Conservation (phyloP, 30 jellyfish, hydroid and myxozoan genomes). For the Clytia hemisphaerica region DNA sequence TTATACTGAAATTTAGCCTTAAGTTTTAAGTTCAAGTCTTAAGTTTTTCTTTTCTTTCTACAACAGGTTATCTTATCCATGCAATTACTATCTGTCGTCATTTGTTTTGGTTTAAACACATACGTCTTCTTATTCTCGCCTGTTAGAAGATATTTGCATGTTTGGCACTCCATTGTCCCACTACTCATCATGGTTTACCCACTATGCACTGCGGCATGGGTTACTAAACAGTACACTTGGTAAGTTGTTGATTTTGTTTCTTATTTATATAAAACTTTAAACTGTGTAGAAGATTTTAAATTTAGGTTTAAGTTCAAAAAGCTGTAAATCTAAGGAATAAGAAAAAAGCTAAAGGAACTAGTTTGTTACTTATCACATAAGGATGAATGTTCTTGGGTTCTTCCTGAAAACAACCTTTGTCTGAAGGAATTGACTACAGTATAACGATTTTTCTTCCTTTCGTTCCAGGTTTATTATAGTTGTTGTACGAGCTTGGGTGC, state of each 20-base stretch:
- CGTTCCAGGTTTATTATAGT: slow-evolving; percentile 25
- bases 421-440: not conserved
- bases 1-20: not conserved
- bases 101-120: slow-evolving; percentile 18
- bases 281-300: not conserved
- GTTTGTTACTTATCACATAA: not conserved
- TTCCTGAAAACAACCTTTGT: not conserved
- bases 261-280: not conserved
- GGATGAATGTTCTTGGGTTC: not conserved
- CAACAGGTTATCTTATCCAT: slow-evolving; percentile 1
- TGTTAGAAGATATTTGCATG: slow-evolving; percentile 8
- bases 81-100: not conserved
- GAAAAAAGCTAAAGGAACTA: not conserved
- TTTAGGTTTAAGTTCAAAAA: not conserved
- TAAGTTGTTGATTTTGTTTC: not conserved
- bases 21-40: too few relatives aligned
- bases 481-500: slow-evolving; percentile 39
- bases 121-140: slow-evolving; percentile 21
- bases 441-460: not conserved
- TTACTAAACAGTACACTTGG: slow-evolving; percentile 26
- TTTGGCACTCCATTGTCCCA: slow-evolving; percentile 24
- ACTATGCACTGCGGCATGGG: slow-evolving; percentile 32
- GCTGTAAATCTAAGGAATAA: not conserved
- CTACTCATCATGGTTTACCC: slow-evolving; percentile 19
- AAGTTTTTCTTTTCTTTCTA: too few relatives aligned